A percentile compares a stretch with the other conserved stretches of the same genome.
These are phyloP conservation scores for Criorhina ranunculi DNA, from an alignment of 2,888 invertebrate genomes.

Conservation along the genomic window DNA sequence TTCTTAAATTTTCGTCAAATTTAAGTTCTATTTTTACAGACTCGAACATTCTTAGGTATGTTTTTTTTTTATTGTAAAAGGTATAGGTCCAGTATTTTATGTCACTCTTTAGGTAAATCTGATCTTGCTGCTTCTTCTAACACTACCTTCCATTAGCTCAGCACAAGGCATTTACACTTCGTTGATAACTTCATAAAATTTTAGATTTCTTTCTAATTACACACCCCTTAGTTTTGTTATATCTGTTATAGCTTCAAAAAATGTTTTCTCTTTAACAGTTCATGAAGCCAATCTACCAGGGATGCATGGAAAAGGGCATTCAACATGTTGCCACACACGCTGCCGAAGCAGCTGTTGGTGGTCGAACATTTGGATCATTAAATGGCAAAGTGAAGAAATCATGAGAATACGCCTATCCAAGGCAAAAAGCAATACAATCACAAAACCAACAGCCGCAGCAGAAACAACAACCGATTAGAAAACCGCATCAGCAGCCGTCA, in stretches of 20 bases:
- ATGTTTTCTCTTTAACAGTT: conserved; percentile 85
- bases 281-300: conserved; percentile 93
- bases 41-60: too few species aligned
- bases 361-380: conserved; percentile 82
- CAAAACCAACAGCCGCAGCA: conserved; percentile 73
- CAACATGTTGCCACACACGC: conserved; percentile 92
- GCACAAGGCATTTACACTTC: too few species aligned
- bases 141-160: too few species aligned
- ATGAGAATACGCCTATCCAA: conserved; percentile 85
- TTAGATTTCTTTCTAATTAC: too few species aligned
- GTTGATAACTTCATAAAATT: too few species aligned
- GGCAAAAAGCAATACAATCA: conserved; percentile 79
- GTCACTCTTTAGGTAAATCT: too few species aligned
- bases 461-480: conserved; percentile 67
- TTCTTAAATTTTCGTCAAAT: too few species aligned
- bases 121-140: too few species aligned
- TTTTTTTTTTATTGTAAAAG: too few species aligned
- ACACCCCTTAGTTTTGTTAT: too few species aligned
- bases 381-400: conserved; percentile 84
- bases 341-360: conserved; percentile 88
- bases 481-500: conserved; percentile 61
- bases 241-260: conserved; percentile 2
- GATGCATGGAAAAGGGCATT: conserved; percentile 92
- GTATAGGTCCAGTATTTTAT: too few species aligned
- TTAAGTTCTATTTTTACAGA: too few species aligned